Percentiles rank a stretch among this genome's conserved stretches.
Evolutionary conservation across 2,797 vertebrate genomes (phyloP).

Genomic region (Muscicapa striata): DNA sequence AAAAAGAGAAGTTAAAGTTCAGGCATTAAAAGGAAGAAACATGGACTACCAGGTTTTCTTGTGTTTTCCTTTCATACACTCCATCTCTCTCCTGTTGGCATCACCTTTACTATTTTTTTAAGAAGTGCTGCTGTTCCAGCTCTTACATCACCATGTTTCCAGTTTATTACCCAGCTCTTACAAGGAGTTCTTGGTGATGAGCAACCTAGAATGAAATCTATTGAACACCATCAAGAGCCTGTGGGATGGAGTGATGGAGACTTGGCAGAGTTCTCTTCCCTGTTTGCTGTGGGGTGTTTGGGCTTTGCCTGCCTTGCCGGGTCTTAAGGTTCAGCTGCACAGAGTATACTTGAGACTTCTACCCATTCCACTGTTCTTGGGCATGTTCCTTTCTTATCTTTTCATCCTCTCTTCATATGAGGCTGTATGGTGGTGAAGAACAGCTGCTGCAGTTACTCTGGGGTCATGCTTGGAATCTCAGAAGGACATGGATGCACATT

Average conservation of each 20-base stretch:
- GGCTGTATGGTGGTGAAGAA: background rate
- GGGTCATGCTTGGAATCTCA: background rate
- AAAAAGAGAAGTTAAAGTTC: background rate
- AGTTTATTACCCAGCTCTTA: background rate
- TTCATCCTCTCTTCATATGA: accelerated
- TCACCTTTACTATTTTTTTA: background rate
- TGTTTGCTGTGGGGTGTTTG: accelerated
- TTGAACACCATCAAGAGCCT: accelerated
- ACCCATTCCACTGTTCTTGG: background rate
- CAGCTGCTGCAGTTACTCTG: background rate
- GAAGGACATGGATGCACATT: accelerated
- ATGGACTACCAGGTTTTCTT: background rate
- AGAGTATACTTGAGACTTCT: background rate
- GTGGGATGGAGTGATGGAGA: background rate
- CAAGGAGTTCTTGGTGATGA: background rate
- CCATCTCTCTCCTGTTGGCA: background rate
- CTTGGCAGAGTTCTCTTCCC: background rate
- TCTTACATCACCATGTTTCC: background rate
- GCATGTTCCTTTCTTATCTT: background rate
- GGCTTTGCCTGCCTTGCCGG: background rate
- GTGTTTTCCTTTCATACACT: background rate
- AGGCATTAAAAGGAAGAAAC: background rate
- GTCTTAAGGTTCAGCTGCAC: background rate
- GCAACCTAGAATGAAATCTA: background rate
- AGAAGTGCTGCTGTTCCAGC: background rate